A percentile compares a stretch with the other conserved stretches of the same genome.
These are phyloP conservation scores for Diadegma fenestrale DNA, from an alignment of 2,888 invertebrate genomes.

Conservation along the genomic window DNA sequence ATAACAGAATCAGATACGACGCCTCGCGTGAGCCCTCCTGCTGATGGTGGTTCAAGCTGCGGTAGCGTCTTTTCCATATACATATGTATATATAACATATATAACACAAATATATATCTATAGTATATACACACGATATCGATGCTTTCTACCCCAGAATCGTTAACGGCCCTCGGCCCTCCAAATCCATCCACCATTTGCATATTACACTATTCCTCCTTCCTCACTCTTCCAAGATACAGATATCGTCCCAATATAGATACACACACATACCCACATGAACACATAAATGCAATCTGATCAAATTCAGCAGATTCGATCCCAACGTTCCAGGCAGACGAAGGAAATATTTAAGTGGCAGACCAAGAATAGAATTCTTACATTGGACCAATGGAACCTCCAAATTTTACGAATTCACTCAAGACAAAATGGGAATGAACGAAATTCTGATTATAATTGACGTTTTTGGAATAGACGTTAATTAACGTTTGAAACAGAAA, in stretches of 20 bases:
- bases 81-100: slow-evolving; percentile 13
- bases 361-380: not conserved
- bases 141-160: slow-evolving; percentile 62
- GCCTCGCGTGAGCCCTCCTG: slow-evolving; percentile 79
- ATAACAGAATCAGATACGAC: slow-evolving; percentile 83
- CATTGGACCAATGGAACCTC: not conserved
- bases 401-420: not conserved
- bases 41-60: slow-evolving; percentile 67
- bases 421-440: not conserved
- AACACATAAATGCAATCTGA: slow-evolving; percentile 26
- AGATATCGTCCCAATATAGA: slow-evolving; percentile 29
- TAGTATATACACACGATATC: slow-evolving; percentile 54
- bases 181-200: slow-evolving; percentile 61
- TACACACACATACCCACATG: not conserved
- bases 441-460: not conserved
- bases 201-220: slow-evolving; percentile 61
- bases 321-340: slow-evolving; percentile 1
- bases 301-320: slow-evolving; percentile 38
- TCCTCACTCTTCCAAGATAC: slow-evolving; percentile 7
- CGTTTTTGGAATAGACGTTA: not conserved
- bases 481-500: not conserved
- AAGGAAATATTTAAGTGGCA: not conserved
- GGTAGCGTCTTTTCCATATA: slow-evolving; percentile 59
- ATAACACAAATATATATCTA: not conserved
- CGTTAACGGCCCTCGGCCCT: slow-evolving; percentile 58